phyloP scores from a whole-genome alignment of 2,113 vertebrate genomes.

The Halcyon senegalensis region DNA sequence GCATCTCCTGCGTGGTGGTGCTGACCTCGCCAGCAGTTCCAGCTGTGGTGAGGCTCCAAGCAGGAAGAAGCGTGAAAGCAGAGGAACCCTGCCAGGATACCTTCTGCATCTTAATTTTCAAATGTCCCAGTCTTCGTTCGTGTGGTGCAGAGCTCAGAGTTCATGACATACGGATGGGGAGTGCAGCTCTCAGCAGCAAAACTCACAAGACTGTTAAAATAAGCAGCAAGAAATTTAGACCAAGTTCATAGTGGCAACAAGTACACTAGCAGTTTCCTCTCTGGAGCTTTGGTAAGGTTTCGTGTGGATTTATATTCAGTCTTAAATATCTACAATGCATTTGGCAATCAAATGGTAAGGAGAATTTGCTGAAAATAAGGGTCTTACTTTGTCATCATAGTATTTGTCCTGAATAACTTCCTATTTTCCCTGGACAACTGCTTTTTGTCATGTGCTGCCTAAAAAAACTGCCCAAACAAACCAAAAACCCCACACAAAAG shows the following conservation, averaged over 20 bases:
- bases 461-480: background rate
- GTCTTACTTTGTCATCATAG: background rate
- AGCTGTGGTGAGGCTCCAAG: background rate
- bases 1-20: rapidly evolving
- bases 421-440: background rate
- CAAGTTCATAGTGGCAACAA: background rate
- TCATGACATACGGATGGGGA: rapidly evolving
- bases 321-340: background rate
- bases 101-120: background rate
- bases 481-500: too few relatives aligned
- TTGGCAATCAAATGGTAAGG: background rate
- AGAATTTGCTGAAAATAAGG: background rate
- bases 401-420: background rate
- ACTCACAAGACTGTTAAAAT: background rate
- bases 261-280: background rate
- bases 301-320: background rate
- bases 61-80: background rate
- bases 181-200: background rate
- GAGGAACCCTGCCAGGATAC: background rate
- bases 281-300: background rate
- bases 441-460: background rate
- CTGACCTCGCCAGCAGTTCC: background rate
- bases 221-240: background rate
- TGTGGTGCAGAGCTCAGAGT: background rate
- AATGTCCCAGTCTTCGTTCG: background rate